Evolutionary conservation across 2,888 invertebrate genomes (phyloP).

Genomic region (Pandemis cinnamomeana): DNA sequence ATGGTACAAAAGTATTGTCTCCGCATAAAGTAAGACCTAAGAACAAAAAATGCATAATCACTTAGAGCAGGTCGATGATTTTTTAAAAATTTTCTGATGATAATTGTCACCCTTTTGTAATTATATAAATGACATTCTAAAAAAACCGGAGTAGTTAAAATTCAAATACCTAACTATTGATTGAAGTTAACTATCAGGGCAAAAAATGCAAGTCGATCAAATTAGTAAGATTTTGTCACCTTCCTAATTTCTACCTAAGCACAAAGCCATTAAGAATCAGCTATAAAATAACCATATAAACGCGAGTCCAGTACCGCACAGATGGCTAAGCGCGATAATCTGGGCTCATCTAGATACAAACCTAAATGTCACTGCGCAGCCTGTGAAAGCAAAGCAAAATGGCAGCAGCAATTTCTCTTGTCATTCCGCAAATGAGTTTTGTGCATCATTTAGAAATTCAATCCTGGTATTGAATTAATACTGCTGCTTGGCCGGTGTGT

Average conservation of each 20-base stretch:
- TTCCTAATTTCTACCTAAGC: background rate
- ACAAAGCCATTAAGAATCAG: slow-evolving; percentile 49
- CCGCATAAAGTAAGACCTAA: no score
- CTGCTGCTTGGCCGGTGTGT: slow-evolving; percentile 8
- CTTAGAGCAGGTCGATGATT: no score
- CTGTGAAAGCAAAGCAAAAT: slow-evolving; percentile 63
- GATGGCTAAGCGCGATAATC: slow-evolving; percentile 65
- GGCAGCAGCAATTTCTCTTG: slow-evolving; percentile 70
- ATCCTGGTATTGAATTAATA: slow-evolving; percentile 70
- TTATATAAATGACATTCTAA: no score
- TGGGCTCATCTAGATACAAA: slow-evolving; percentile 67
- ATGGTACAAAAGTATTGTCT: no score
- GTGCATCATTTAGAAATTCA: slow-evolving; percentile 80
- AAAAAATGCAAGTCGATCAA: no score
- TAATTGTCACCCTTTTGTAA: no score
- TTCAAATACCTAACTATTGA: no score
- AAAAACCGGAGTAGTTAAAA: no score
- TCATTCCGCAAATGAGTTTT: slow-evolving; percentile 78
- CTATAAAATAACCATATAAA: slow-evolving; percentile 60
- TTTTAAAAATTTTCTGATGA: no score
- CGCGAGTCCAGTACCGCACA: slow-evolving; percentile 55
- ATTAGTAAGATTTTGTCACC: no score
- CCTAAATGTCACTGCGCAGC: slow-evolving; percentile 62
- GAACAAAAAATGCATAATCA: no score
- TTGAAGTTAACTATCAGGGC: no score